Evolutionary conservation across 2,888 invertebrate species (phyloP).

Genomic region (Megamerina dolium): DNA sequence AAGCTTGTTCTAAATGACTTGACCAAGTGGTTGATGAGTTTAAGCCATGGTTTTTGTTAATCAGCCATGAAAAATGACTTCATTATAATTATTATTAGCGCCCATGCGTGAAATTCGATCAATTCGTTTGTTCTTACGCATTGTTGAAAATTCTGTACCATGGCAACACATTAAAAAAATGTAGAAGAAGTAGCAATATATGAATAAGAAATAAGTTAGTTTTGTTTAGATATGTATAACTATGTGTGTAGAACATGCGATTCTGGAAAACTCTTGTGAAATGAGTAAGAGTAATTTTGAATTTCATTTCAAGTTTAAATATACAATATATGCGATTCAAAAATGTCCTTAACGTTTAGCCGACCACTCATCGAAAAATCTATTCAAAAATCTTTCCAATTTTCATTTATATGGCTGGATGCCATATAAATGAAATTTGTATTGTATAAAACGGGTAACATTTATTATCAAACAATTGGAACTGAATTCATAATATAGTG

Average conservation of each 20-base stretch:
- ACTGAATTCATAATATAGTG: not conserved
- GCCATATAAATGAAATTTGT: no score
- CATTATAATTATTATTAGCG: conserved; percentile 45
- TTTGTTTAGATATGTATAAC: no score
- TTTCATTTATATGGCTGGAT: no score
- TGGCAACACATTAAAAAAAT: no score
- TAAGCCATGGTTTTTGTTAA: conserved; percentile 31
- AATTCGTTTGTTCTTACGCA: conserved; percentile 27
- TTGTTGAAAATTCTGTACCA: no score
- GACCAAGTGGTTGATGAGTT: conserved; percentile 18
- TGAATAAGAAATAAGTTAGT: no score
- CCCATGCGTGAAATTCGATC: conserved; percentile 43
- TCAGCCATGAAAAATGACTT: conserved; percentile 42
- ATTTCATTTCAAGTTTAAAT: not conserved
- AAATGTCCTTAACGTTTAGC: not conserved
- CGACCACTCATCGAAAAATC: no score
- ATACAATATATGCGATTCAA: not conserved
- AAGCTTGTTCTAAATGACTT: conserved; percentile 35
- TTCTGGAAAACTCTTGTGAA: no score
- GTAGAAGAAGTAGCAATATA: no score
- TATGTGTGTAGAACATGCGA: no score
- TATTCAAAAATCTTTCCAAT: no score
- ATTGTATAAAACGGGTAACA: not conserved
- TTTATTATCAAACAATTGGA: not conserved
- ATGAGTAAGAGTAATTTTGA: no score